These are phyloP conservation scores for Cephalotes varians DNA, from an alignment of 2,888 invertebrate genomes.

Conservation along the genomic window DNA sequence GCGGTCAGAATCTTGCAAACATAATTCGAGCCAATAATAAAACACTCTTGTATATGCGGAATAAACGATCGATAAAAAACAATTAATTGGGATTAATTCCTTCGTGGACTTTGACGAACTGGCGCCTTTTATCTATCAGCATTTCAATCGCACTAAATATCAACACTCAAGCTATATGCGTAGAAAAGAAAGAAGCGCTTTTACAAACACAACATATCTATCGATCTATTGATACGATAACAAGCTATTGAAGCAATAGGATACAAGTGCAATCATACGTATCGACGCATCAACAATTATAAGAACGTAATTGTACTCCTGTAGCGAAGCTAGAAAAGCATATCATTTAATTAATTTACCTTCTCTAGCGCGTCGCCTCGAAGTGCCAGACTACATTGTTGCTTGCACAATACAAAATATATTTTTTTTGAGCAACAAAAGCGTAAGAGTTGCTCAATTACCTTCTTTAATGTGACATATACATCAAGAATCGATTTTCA, in stretches of 20 bases:
- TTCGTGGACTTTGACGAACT: background rate
- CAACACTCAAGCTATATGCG: constrained; percentile 36
- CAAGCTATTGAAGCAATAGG: constrained; percentile 47
- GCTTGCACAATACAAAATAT: background rate
- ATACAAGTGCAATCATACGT: constrained; percentile 26
- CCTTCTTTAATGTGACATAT: background rate
- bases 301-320: background rate
- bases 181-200: background rate
- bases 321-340: background rate
- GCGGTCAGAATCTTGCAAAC: constrained; percentile 56
- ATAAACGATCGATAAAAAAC: constrained; percentile 29
- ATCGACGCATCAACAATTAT: background rate
- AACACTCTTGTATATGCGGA: constrained; percentile 35
- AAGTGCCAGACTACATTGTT: background rate
- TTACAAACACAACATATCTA: background rate
- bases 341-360: constrained; percentile 1
- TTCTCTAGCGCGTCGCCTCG: background rate
- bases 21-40: constrained; percentile 37
- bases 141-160: background rate
- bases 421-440: background rate
- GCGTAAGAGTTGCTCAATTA: background rate
- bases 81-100: background rate
- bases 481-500: background rate
- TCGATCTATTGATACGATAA: constrained; percentile 41
- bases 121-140: background rate